phyloP scores from a whole-genome alignment of 1,140 invertebrate species.

The Lerema accius region DNA sequence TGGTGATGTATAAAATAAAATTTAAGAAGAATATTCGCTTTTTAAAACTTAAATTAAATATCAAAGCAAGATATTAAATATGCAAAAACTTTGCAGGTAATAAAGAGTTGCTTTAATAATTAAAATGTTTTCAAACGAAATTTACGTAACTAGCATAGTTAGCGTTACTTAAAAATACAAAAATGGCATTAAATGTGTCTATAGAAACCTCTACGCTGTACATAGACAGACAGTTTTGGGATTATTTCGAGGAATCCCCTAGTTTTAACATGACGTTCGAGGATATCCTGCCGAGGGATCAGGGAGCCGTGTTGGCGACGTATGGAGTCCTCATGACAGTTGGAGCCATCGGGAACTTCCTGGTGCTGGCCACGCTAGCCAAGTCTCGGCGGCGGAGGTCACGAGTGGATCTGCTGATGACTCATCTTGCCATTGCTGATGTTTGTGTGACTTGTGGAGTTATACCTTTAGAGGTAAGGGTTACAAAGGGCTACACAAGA shows the following conservation, averaged over 20 bases:
- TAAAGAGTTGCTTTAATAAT: too few species aligned
- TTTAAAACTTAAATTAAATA: too few species aligned
- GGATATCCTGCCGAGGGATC: conserved; percentile 46
- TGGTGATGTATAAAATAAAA: too few species aligned
- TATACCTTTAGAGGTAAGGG: conserved; percentile 89
- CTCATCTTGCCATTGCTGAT: conserved; percentile 90
- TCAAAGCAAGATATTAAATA: too few species aligned
- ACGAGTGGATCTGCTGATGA: conserved; percentile 89
- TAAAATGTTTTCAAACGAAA: too few species aligned
- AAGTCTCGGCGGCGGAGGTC: conserved; percentile 87
- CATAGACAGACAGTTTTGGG: conserved; percentile 57
- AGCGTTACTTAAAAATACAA: background rate
- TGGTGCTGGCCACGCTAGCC: conserved; percentile 88
- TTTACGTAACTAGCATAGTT: too few species aligned
- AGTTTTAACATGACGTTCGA: conserved; percentile 44
- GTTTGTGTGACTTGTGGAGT: conserved; percentile 91
- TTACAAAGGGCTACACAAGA: too few species aligned
- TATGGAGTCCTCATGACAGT: conserved; percentile 85
- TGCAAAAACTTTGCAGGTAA: too few species aligned
- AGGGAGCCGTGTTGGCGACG: conserved; percentile 52
- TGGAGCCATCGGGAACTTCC: conserved; percentile 82
- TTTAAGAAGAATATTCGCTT: too few species aligned
- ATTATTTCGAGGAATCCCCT: conserved; percentile 51
- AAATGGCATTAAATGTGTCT: conserved; percentile 19
- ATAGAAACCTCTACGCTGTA: conserved; percentile 41